These are phyloP conservation scores for Smutsia gigantea DNA, from an alignment of 2,797 vertebrate species.

Conservation along the genomic window DNA sequence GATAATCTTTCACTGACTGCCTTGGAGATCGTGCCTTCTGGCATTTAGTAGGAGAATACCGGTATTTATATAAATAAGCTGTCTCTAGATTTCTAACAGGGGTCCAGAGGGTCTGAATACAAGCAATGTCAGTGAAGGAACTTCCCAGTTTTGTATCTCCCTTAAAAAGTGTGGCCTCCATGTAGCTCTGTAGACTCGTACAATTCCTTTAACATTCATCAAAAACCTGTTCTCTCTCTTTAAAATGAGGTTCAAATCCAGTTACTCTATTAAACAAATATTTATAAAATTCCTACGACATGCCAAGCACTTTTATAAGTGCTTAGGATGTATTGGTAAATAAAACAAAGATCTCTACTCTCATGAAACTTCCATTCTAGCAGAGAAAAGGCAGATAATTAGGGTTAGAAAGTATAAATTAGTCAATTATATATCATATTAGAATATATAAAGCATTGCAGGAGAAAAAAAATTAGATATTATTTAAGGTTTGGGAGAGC, in stretches of 20 bases:
- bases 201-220: not conserved
- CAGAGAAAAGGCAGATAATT: not conserved
- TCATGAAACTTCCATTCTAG: not conserved
- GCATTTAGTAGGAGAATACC: not conserved
- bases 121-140: accelerated
- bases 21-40: not conserved
- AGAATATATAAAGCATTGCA: not conserved
- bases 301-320: not conserved
- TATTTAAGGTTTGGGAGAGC: not conserved
- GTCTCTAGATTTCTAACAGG: not conserved
- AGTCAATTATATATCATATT: not conserved
- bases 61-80: not conserved
- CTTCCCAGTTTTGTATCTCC: not conserved
- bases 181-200: not conserved
- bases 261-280: not conserved
- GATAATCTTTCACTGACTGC: not conserved
- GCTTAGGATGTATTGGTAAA: not conserved
- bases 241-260: not conserved
- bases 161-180: not conserved
- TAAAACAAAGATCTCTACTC: not conserved
- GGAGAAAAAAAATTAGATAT: too few species aligned
- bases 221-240: not conserved
- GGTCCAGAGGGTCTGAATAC: not conserved
- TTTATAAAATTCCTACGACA: not conserved
- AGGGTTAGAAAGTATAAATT: not conserved